Evolutionary conservation across 2,113 vertebrate genomes (phyloP).

Genomic region (Paradoxurus hermaphroditus): DNA sequence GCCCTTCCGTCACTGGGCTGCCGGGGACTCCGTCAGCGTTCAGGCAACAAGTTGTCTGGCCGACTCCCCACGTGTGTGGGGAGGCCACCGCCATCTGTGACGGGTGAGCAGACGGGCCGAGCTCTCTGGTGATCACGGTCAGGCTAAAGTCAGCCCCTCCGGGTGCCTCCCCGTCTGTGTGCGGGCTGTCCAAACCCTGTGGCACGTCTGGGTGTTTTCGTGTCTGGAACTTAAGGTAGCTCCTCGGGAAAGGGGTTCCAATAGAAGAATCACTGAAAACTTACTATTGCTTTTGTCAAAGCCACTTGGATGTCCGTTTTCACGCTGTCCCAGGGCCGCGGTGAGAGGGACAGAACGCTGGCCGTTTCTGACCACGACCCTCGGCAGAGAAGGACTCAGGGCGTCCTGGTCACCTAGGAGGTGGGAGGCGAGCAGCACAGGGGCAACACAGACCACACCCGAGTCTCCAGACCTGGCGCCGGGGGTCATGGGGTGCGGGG

Average conservation of each 20-base stretch:
- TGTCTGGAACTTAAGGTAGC: neutral
- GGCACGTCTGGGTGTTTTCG: neutral
- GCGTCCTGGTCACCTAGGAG: fast-evolving
- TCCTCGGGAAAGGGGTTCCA: neutral
- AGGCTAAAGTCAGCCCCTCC: neutral
- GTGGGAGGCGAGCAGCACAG: neutral
- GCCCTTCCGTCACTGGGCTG: fast-evolving
- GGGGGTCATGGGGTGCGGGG: neutral
- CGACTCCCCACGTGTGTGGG: no score
- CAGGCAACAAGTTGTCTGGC: no score
- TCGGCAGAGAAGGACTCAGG: neutral
- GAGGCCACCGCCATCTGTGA: fast-evolving
- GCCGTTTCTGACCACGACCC: neutral
- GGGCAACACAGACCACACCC: no score
- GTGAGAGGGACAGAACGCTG: neutral
- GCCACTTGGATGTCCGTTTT: neutral
- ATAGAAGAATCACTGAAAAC: neutral
- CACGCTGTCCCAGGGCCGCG: neutral
- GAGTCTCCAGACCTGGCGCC: neutral
- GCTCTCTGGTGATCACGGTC: fast-evolving
- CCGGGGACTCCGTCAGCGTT: neutral
- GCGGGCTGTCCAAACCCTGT: fast-evolving
- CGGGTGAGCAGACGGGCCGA: fast-evolving
- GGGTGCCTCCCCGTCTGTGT: no score
- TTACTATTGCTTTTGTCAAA: fast-evolving